Conservation (phyloP, 2,113 vertebrate genomes). For the Odontophorus gujanensis region DNA sequence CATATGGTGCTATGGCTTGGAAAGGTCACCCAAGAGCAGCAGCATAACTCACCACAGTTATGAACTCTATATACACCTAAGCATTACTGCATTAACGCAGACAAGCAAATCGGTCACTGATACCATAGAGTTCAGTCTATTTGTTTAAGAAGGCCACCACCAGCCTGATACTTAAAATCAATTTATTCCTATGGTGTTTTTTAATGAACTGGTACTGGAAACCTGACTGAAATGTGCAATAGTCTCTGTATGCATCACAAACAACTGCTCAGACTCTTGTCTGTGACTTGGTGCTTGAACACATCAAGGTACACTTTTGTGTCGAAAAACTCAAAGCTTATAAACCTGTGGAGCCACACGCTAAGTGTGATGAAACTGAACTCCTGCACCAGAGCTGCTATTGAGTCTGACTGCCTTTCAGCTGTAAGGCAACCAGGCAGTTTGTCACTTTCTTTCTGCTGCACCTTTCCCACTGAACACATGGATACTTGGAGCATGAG, state of each 20-base stretch:
- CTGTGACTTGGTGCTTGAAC: neutral
- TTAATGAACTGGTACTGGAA: neutral
- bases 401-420: neutral
- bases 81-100: neutral
- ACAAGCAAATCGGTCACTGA: neutral
- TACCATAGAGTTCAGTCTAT: neutral
- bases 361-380: neutral
- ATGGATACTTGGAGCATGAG: neutral
- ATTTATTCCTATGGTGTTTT: neutral
- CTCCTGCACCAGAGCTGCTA: neutral
- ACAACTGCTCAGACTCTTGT: neutral
- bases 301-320: neutral
- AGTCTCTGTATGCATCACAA: neutral
- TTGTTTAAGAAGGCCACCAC: neutral
- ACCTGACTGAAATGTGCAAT: neutral
- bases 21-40: neutral
- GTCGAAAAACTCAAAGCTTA: neutral
- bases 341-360: neutral
- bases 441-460: neutral
- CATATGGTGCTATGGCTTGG: neutral
- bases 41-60: neutral
- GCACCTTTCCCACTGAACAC: neutral
- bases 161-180: neutral
- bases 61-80: neutral
- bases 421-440: neutral